phyloP scores from a whole-genome alignment of 2,113 vertebrate genomes.

The Malurus elegans region DNA sequence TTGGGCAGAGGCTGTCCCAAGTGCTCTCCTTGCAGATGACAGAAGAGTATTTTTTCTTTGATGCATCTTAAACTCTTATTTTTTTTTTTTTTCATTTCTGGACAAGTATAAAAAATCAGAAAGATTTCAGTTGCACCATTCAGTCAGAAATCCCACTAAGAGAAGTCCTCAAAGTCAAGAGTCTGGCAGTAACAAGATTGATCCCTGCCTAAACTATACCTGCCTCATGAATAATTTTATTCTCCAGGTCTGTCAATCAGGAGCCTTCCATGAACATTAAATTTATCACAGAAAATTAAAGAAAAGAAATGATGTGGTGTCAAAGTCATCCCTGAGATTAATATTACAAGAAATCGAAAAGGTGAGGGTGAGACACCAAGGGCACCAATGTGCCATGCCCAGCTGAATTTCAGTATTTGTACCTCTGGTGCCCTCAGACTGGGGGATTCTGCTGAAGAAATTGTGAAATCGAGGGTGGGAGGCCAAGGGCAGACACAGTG shows the following conservation, averaged over 20 bases:
- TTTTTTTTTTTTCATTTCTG: background rate
- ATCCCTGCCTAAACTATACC: background rate
- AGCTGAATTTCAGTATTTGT: background rate
- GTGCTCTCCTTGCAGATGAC: background rate
- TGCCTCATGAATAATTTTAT: background rate
- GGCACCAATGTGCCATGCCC: accelerated
- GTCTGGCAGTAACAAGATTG: background rate
- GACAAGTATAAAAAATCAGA: background rate
- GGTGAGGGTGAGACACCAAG: background rate
- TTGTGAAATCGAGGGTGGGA: background rate
- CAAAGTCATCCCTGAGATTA: background rate
- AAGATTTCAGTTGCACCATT: background rate
- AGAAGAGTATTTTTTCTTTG: background rate
- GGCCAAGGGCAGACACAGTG: background rate
- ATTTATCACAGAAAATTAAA: background rate
- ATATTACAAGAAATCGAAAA: background rate
- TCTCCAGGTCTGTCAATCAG: background rate
- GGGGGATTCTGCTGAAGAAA: background rate
- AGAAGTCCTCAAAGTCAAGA: background rate
- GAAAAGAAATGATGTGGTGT: background rate
- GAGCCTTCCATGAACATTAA: background rate
- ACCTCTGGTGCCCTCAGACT: background rate
- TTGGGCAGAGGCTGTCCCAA: accelerated
- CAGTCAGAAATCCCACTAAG: background rate
- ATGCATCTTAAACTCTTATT: background rate